Conservation (phyloP, 92 coral and sea anemone species). For the Palythoa heliodiscus region DNA sequence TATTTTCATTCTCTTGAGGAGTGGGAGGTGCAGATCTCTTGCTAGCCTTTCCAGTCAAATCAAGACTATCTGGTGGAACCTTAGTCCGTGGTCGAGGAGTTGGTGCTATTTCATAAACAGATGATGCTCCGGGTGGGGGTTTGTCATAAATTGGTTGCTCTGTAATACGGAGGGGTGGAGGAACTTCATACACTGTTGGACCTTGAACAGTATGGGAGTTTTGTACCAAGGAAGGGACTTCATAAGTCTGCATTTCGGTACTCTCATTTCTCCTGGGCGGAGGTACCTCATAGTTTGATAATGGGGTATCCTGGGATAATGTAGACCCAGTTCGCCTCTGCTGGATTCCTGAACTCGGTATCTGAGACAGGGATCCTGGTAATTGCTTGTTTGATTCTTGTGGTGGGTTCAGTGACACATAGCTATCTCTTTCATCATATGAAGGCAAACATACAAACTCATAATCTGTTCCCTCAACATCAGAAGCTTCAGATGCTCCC, state of each 20-base stretch:
- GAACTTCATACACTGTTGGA: conserved; percentile 76
- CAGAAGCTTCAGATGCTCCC: conserved; percentile 44
- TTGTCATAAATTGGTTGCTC: neutral
- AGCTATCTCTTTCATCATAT: neutral
- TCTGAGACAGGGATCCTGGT: neutral
- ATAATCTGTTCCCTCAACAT: conserved; percentile 4
- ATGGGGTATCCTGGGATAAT: conserved; percentile 12
- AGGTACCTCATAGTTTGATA: conserved; percentile 14
- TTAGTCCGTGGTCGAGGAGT: conserved; percentile 68
- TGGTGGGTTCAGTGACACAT: conserved; percentile 26
- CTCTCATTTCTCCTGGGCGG: conserved; percentile 11
- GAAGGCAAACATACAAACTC: conserved; percentile 15
- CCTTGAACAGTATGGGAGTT: conserved; percentile 5
- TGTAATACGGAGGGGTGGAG: conserved; percentile 52
- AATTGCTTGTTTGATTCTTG: neutral
- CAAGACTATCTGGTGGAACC: conserved; percentile 48
- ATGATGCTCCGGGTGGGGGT: neutral
- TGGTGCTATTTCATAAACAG: conserved; percentile 85
- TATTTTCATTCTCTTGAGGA: conserved; percentile 17
- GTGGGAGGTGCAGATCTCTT: conserved; percentile 39
- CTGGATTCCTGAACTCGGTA: conserved; percentile 25
- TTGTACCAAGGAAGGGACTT: neutral
- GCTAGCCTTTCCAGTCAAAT: conserved; percentile 33
- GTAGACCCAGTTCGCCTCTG: conserved; percentile 30
- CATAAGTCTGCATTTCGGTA: neutral